These are phyloP conservation scores for Oreochromis grahami DNA, from an alignment of 2,797 vertebrate species.

Conservation along the genomic window DNA sequence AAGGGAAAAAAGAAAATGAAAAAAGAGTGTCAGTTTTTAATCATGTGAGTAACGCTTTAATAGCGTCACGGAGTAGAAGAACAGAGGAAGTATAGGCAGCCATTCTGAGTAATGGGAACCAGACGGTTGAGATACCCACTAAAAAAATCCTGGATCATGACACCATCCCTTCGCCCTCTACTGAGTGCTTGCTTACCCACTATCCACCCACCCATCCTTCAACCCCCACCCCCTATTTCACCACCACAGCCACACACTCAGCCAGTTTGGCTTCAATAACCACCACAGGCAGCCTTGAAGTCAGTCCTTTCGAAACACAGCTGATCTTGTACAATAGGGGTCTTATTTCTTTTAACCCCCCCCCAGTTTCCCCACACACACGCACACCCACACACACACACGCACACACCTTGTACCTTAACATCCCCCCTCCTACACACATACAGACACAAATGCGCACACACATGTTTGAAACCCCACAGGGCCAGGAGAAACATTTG, in stretches of 20 bases:
- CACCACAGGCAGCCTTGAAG: slow-evolving; percentile 31
- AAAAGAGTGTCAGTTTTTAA: background rate
- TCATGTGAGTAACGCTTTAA: background rate
- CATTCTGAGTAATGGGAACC: slow-evolving; percentile 60
- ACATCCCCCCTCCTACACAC: background rate
- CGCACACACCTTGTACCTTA: background rate
- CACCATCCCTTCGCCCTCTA: background rate
- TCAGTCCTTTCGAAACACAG: slow-evolving; percentile 57
- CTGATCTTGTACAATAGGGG: slow-evolving; percentile 60
- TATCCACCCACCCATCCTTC: background rate
- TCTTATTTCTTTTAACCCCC: slow-evolving; percentile 41
- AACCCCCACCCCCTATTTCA: background rate
- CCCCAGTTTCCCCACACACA: background rate
- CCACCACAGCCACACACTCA: slow-evolving; percentile 1
- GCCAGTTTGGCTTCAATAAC: slow-evolving; percentile 13
- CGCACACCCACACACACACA: background rate
- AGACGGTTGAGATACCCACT: slow-evolving; percentile 29
- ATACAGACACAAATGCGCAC: background rate
- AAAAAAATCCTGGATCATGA: slow-evolving; percentile 1
- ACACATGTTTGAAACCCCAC: slow-evolving; percentile 17
- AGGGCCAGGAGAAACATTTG: slow-evolving; percentile 16
- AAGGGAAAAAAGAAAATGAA: background rate
- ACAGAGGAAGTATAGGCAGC: background rate
- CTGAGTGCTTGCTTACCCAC: background rate
- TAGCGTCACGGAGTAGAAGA: background rate